A percentile compares a stretch with the other conserved stretches of the same genome.
Conservation (phyloP, 2,797 vertebrate genomes). For the Pipistrellus pygmaeus region DNA sequence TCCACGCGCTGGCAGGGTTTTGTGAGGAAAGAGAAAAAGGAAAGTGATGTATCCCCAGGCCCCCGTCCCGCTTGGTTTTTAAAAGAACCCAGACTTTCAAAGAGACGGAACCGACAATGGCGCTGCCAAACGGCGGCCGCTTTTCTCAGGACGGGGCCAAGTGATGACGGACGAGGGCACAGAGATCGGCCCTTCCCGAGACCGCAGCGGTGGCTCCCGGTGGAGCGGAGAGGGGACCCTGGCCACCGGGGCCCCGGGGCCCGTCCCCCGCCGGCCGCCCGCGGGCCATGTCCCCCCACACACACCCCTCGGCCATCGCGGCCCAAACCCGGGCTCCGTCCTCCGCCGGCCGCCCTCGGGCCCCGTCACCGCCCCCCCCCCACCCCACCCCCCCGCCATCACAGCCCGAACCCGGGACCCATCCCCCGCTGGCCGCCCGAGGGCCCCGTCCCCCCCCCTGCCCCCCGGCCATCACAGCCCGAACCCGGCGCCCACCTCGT, state of each 20-base stretch:
- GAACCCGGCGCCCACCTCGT: slow-evolving; percentile 92
- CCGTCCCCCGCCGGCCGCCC: neutral
- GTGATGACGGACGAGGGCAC: neutral
- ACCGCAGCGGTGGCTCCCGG: neutral
- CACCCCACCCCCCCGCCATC: neutral
- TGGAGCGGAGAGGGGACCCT: neutral
- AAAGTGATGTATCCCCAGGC: neutral
- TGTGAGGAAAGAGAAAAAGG: slow-evolving; percentile 51
- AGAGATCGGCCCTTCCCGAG: neutral
- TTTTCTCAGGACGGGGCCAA: neutral
- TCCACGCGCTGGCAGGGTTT: slow-evolving; percentile 93
- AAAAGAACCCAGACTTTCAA: neutral
- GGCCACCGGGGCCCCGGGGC: slow-evolving; percentile 2
- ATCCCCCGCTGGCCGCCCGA: too few relatives aligned
- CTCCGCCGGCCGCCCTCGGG: too few relatives aligned
- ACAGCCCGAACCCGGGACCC: slow-evolving; percentile 55
- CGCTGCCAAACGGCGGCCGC: neutral
- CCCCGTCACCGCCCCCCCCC: too few relatives aligned
- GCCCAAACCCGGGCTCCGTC: neutral
- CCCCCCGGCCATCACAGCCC: neutral
- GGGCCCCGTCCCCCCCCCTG: too few relatives aligned
- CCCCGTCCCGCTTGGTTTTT: neutral
- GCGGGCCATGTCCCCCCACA: too few relatives aligned
- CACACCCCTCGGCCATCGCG: too few relatives aligned
- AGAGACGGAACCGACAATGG: neutral